A percentile compares a stretch with the other conserved stretches of the same genome.
phyloP scores from a whole-genome alignment of 2,888 invertebrate species.

The Scaptomyza reducta region DNA sequence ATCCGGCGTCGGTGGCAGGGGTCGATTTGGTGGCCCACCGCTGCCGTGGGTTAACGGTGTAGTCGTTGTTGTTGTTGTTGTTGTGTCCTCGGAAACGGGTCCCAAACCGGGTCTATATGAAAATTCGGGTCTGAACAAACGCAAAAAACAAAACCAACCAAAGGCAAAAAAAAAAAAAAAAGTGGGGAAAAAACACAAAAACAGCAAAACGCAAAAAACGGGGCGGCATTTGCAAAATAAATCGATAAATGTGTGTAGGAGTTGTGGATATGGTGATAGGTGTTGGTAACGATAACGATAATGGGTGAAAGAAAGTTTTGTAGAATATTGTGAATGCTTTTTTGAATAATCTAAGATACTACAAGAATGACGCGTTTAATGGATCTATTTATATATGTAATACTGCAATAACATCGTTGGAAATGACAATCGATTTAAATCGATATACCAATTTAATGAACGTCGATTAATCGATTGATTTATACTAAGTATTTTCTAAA shows the following conservation, averaged over 20 bases:
- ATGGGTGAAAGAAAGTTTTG: slow-evolving; percentile 43
- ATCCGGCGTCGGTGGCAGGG: slow-evolving; percentile 97
- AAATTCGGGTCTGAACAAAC: slow-evolving; percentile 89
- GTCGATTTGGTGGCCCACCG: slow-evolving; percentile 94
- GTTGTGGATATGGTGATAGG: slow-evolving; percentile 3
- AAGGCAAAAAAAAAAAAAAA: slow-evolving; percentile 57
- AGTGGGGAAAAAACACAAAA: slow-evolving; percentile 54
- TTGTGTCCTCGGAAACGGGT: slow-evolving; percentile 86
- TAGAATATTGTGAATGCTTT: slow-evolving; percentile 38
- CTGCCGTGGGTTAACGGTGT: slow-evolving; percentile 83
- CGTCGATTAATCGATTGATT: not conserved
- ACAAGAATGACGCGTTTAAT: not conserved
- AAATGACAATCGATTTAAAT: not conserved
- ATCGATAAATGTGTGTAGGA: slow-evolving; percentile 6
- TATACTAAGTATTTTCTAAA: not conserved
- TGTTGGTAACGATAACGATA: slow-evolving; percentile 24
- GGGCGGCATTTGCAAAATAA: slow-evolving; percentile 40
- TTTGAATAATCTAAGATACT: slow-evolving; percentile 14
- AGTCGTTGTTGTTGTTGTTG: slow-evolving; percentile 71
- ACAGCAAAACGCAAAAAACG: slow-evolving; percentile 52
- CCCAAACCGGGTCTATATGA: slow-evolving; percentile 91
- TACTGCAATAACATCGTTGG: not conserved
- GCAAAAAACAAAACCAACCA: slow-evolving; percentile 56
- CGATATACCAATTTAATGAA: not conserved
- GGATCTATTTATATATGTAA: not conserved